A percentile compares a stretch with the other conserved stretches of the same genome.
Evolutionary conservation across 2,888 invertebrate genomes (phyloP).

Genomic region (Leptinotarsa rubiginosa): DNA sequence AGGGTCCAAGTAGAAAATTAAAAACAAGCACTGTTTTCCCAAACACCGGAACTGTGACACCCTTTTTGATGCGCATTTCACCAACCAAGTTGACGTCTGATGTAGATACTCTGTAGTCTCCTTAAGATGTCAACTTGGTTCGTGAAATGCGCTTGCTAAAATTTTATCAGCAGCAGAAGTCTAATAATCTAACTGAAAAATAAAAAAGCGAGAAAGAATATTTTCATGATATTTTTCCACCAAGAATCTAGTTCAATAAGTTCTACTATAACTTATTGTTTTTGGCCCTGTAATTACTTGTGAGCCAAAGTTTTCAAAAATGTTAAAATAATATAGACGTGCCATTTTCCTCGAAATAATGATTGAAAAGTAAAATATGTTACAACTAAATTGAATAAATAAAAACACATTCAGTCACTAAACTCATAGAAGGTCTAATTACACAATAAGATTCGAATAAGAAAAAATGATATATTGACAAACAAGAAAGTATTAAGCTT

Average conservation of each 20-base stretch:
- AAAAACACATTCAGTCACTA: constrained; percentile 15
- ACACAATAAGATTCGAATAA: background rate
- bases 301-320: background rate
- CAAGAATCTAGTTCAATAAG: background rate
- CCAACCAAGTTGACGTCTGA: no score
- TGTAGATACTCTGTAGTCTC: no score
- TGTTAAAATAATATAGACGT: constrained; percentile 8
- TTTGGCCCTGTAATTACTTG: background rate
- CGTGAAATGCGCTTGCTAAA: no score
- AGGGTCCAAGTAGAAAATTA: no score
- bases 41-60: no score
- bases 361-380: constrained; percentile 1
- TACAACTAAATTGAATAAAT: constrained; percentile 15
- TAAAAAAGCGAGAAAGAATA: no score
- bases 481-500: constrained; percentile 13
- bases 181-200: no score
- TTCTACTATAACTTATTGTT: background rate
- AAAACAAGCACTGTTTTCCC: no score
- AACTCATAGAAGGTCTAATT: constrained; percentile 6
- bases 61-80: no score
- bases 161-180: no score
- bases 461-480: constrained; percentile 10
- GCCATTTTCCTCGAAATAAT: constrained; percentile 6
- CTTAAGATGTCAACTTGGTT: no score
- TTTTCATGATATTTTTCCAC: background rate